These are phyloP conservation scores for Diarsia rubi DNA, from an alignment of 2,888 invertebrate species.

Conservation along the genomic window DNA sequence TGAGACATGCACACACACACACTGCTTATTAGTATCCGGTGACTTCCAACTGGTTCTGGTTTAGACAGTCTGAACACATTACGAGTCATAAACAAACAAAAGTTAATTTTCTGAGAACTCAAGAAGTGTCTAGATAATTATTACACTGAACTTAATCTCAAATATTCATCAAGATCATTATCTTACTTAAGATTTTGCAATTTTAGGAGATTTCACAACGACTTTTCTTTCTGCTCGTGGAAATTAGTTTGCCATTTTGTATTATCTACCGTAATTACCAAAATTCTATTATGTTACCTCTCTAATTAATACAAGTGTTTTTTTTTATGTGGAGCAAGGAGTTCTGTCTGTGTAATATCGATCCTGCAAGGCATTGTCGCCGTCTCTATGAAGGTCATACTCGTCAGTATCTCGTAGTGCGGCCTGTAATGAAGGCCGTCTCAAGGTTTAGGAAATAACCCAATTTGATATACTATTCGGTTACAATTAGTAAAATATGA, in stretches of 20 bases:
- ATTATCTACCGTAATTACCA: background rate
- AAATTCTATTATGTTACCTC: background rate
- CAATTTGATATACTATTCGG: constrained; percentile 4
- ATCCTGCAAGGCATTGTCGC: constrained; percentile 18
- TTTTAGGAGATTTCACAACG: background rate
- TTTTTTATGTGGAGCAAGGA: constrained; percentile 21
- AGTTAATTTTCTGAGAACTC: background rate
- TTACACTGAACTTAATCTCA: background rate
- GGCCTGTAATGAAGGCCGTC: constrained; percentile 7
- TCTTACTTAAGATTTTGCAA: background rate
- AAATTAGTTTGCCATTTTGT: background rate
- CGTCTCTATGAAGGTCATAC: constrained; percentile 30
- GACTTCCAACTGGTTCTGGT: constrained; percentile 6
- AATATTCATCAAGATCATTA: too few relatives aligned
- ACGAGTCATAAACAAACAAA: background rate
- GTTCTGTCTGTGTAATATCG: constrained; percentile 18
- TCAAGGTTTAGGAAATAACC: constrained; percentile 9
- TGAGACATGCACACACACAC: constrained; percentile 13
- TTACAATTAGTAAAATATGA: background rate
- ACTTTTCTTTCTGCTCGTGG: background rate
- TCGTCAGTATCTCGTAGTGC: background rate
- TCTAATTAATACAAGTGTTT: constrained; percentile 10
- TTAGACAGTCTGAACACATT: background rate
- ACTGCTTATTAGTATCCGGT: constrained; percentile 26
- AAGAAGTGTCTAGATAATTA: background rate